Percentiles rank a stretch among this genome's conserved stretches.
phyloP scores from a whole-genome alignment of 2,113 vertebrate species.

The Cavia aperea region DNA sequence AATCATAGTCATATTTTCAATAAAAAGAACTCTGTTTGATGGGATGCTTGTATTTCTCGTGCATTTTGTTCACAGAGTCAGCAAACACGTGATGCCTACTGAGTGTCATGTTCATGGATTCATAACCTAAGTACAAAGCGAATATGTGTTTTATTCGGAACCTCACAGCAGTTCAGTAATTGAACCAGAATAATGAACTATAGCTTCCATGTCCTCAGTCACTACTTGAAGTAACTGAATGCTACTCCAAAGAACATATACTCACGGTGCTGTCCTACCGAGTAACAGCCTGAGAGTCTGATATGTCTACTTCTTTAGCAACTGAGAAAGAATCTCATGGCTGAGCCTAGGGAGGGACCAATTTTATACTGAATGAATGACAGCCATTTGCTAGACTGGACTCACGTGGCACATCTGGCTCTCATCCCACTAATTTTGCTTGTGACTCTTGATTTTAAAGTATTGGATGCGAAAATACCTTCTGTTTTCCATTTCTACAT shows the following conservation, averaged over 20 bases:
- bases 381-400: slow-evolving; percentile 20
- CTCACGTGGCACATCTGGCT: slow-evolving; percentile 12
- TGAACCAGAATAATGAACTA: background rate
- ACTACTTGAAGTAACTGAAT: slow-evolving; percentile 32
- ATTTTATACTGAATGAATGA: slow-evolving; percentile 34
- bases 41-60: background rate
- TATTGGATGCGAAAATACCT: slow-evolving; percentile 42
- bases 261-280: background rate
- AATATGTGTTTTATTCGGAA: background rate
- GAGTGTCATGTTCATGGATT: background rate
- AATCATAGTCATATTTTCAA: background rate
- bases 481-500: slow-evolving; percentile 21
- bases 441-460: slow-evolving; percentile 35
- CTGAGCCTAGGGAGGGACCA: background rate
- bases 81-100: background rate
- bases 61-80: background rate
- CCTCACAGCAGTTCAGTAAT: background rate
- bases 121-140: background rate
- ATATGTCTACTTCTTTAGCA: slow-evolving; percentile 5
- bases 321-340: slow-evolving; percentile 2
- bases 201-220: background rate
- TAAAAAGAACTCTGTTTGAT: background rate
- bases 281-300: slow-evolving; percentile 13
- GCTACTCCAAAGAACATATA: background rate
- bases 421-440: slow-evolving; percentile 18